A percentile compares a stretch with the other conserved stretches of the same genome.
These are phyloP conservation scores for Fregata magnificens DNA, from an alignment of 2,113 vertebrate species.

Conservation along the genomic window DNA sequence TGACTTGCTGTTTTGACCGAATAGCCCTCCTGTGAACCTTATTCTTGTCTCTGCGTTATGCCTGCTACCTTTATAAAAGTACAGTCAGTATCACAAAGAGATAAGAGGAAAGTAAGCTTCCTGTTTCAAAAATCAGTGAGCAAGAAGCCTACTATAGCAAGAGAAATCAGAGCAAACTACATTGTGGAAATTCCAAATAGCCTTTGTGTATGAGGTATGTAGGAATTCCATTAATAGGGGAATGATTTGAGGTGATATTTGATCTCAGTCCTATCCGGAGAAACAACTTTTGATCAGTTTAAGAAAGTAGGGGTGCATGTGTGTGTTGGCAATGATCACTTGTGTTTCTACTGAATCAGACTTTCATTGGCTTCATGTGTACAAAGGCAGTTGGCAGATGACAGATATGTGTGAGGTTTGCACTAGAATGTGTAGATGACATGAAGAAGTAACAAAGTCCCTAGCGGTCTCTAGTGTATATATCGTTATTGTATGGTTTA, in stretches of 20 bases:
- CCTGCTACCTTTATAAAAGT: neutral
- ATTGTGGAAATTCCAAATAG: neutral
- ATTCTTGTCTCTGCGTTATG: neutral
- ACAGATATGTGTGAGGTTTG: neutral
- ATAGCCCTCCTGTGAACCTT: neutral
- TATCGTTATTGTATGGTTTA: accelerated
- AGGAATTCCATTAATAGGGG: neutral
- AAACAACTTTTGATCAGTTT: neutral
- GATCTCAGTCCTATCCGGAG: neutral
- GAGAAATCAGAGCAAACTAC: neutral
- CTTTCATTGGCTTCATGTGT: neutral
- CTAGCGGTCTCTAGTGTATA: neutral
- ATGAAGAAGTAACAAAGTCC: neutral
- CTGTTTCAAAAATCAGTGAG: neutral
- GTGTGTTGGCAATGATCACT: accelerated
- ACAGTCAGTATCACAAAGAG: neutral
- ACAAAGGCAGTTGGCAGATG: neutral
- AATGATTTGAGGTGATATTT: neutral
- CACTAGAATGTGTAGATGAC: neutral
- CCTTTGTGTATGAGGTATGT: neutral
- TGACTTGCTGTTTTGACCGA: conserved; percentile 7
- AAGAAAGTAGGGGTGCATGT: accelerated
- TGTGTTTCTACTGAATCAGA: neutral
- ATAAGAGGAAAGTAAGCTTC: neutral
- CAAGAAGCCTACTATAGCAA: neutral